Percentiles rank a stretch among this genome's conserved stretches.
These are phyloP conservation scores for Eupeodes luniger DNA, from an alignment of 2,888 invertebrate species.

Conservation along the genomic window DNA sequence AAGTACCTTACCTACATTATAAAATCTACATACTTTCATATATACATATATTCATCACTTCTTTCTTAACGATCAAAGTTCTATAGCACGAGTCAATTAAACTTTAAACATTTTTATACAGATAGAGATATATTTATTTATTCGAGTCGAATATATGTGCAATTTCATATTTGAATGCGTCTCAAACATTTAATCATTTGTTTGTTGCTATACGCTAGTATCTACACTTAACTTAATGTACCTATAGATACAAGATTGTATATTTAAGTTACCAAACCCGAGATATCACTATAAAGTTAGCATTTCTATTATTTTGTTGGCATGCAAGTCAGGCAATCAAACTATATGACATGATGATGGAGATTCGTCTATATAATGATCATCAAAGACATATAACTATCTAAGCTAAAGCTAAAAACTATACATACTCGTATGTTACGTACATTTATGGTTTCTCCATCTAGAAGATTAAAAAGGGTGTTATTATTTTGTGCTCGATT, in stretches of 20 bases:
- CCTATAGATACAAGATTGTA: no score
- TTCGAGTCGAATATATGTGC: slow-evolving; percentile 34
- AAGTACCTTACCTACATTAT: no score
- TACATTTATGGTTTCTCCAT: not conserved
- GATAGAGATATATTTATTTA: not conserved
- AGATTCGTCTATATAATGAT: slow-evolving; percentile 4
- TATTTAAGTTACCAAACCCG: slow-evolving; percentile 25
- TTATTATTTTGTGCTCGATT: not conserved
- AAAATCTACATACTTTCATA: no score
- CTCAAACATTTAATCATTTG: slow-evolving; percentile 61
- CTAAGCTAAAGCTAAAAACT: no score
- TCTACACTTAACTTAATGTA: no score
- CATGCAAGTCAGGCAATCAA: slow-evolving; percentile 58
- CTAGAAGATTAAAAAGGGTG: slow-evolving; percentile 20
- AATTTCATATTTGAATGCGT: slow-evolving; percentile 70
- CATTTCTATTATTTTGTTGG: slow-evolving; percentile 57
- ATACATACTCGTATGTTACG: no score
- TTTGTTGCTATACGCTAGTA: not conserved
- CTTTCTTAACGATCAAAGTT: slow-evolving; percentile 53
- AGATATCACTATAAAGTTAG: slow-evolving; percentile 46
- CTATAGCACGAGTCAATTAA: slow-evolving; percentile 53
- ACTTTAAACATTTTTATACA: slow-evolving; percentile 28
- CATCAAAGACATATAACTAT: no score
- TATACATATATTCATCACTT: slow-evolving; percentile 25
- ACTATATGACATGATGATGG: slow-evolving; percentile 12